Evolutionary conservation across 2,888 invertebrate genomes (phyloP), one percentile per base, ranked within the genome.

Genomic region (Congeria kusceri): DNA sequence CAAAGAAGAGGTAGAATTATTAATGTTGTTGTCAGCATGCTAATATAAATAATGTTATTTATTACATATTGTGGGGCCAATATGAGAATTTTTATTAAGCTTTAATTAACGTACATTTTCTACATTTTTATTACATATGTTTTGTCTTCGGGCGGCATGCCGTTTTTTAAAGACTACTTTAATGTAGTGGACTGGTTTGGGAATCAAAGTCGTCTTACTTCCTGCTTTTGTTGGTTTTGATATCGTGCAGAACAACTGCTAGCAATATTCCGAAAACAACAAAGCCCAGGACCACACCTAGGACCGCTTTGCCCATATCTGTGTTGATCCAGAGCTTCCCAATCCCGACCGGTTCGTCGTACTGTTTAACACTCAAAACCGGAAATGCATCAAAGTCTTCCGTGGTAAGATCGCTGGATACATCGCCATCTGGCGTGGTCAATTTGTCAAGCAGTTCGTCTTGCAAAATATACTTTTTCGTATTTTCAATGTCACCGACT

Each of bases 371-470:
- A 9, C 66, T 61, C 1, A 62, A 59, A 0, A 80, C 65, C n/a
- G 75, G 68, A 44, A 76, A 80, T 29, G 44, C 72, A 65, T 80
- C 80, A 46, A 71, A 80, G n/a, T 56, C 59, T 72, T 80, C 76
- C 18, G 65, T 58, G 25, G 72, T 80, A 11, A 80, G 69, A 11
- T 61, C 62, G n/a, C 72, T 68, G 11, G 80, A 57, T 13, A 80
- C 56, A 27, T 61, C 65, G 29, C 69, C 75, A 32, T 76, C 56
- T 56, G 44, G 57, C 3, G 29, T 61, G 25, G 27, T 49, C 2
- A 80, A 49, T 49, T 58, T 59, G 25, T 53, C 29, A 13, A 73
- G 44, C 15, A 80, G 49, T 44, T 76, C 80, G 23, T 72, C 59
- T 57, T 83, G 79, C 9, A 63, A 15, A 20, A 77, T n/a, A 29